Percentiles rank a stretch among this genome's conserved stretches.
Conservation (phyloP, 2,797 vertebrate species). For the Knipowitschia caucasica region DNA sequence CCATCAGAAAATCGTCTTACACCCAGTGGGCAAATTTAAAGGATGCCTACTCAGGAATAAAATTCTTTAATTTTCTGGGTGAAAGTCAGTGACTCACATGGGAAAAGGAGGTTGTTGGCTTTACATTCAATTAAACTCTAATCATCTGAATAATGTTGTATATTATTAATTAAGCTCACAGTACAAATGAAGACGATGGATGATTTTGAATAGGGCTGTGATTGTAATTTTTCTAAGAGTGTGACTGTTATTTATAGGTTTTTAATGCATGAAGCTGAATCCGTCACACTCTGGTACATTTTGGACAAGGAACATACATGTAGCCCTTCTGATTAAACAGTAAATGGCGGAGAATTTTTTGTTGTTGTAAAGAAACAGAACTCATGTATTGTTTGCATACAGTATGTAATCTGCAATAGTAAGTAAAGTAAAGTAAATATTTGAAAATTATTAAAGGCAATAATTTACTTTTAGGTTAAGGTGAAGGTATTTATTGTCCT, state of each 20-base stretch:
- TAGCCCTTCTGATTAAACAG: neutral
- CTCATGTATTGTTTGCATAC: too few relatives aligned
- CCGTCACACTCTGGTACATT: neutral
- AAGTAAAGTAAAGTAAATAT: too few relatives aligned
- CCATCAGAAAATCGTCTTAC: slow-evolving; percentile 4
- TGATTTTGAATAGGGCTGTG: neutral
- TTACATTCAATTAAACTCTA: neutral
- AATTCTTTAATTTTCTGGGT: neutral
- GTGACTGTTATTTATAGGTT: neutral
- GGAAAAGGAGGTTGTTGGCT: neutral
- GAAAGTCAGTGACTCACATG: neutral
- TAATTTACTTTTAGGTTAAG: too few relatives aligned
- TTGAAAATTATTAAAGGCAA: too few relatives aligned
- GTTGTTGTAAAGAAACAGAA: too few relatives aligned
- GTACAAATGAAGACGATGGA: neutral
- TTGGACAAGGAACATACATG: neutral
- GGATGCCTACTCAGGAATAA: neutral
- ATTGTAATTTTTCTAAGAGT: neutral
- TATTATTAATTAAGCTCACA: neutral
- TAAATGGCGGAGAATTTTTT: neutral
- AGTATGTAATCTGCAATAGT: too few relatives aligned
- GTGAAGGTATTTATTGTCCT: too few relatives aligned
- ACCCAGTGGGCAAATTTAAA: neutral
- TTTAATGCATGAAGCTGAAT: neutral
- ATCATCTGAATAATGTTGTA: neutral